These are phyloP conservation scores for Oligia latruncula DNA, from an alignment of 2,888 invertebrate genomes.

Conservation along the genomic window DNA sequence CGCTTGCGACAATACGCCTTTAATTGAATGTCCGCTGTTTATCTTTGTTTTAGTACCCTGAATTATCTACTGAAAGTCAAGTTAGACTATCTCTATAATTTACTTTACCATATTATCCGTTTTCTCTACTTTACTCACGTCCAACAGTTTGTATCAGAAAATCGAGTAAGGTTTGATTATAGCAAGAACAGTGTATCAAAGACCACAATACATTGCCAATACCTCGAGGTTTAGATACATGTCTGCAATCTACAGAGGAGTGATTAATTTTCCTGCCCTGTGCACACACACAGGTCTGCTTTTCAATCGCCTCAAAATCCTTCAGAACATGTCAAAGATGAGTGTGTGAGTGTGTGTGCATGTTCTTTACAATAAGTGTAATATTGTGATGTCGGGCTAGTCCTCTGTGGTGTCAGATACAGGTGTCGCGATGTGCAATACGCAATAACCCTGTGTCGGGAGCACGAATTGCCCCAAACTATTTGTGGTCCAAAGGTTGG, in stretches of 20 bases:
- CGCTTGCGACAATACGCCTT: constrained; percentile 69
- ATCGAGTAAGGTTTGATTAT: constrained; percentile 36
- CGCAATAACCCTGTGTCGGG: constrained; percentile 77
- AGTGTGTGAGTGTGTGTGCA: constrained; percentile 46
- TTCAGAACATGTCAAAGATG: constrained; percentile 18
- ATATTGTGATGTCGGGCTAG: constrained; percentile 74
- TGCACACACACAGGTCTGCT: constrained; percentile 51
- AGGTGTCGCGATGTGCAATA: constrained; percentile 80
- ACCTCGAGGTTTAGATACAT: constrained; percentile 59
- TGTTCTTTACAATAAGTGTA: constrained; percentile 75
- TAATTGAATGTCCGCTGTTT: constrained; percentile 78
- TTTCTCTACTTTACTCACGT: constrained; percentile 35
- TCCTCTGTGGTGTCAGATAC: constrained; percentile 78
- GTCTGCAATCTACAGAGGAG: constrained; percentile 65
- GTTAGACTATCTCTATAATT: constrained; percentile 37
- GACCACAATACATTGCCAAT: constrained; percentile 62
- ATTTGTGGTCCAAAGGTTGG: constrained; percentile 71
- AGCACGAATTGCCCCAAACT: constrained; percentile 72
- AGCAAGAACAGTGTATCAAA: constrained; percentile 55
- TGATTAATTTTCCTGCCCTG: constrained; percentile 69
- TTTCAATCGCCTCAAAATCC: constrained; percentile 48
- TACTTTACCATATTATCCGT: constrained; percentile 10
- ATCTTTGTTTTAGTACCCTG: constrained; percentile 60
- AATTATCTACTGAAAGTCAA: constrained; percentile 40
- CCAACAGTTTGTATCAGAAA: constrained; percentile 35